These are phyloP conservation scores for Acleris laterana DNA, from an alignment of 2,888 invertebrate genomes.

Conservation along the genomic window DNA sequence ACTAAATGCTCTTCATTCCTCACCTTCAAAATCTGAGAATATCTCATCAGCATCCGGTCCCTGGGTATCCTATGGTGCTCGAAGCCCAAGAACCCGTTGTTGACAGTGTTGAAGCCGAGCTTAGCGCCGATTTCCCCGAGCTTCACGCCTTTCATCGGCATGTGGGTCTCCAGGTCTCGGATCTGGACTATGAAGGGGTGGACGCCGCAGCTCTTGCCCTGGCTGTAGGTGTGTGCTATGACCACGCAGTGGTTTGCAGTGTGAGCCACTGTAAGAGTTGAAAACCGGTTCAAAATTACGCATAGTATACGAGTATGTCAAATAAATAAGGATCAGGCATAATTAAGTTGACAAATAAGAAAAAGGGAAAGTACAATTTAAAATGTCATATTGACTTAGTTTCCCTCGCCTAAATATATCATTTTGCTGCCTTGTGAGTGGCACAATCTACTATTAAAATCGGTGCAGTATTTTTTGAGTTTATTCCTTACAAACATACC, in stretches of 20 bases:
- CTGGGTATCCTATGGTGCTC: constrained; percentile 94
- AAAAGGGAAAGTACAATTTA: no score
- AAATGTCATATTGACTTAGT: no score
- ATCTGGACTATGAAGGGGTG: constrained; percentile 97
- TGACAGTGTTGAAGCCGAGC: constrained; percentile 93
- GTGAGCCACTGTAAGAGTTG: constrained; percentile 90
- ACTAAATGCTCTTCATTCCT: constrained; percentile 11
- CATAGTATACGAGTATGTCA: no score
- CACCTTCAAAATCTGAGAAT: constrained; percentile 90
- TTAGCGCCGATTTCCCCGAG: constrained; percentile 98
- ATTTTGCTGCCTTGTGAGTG: no score
- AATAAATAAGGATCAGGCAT: no score
- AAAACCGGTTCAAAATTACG: no score
- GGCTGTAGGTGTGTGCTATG: constrained; percentile 94
- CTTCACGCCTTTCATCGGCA: constrained; percentile 93
- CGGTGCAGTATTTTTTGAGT: no score
- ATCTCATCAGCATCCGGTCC: constrained; percentile 95
- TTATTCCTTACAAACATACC: no score
- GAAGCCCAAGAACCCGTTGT: constrained; percentile 96
- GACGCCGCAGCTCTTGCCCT: constrained; percentile 92
- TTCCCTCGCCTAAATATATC: no score
- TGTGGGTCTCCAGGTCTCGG: constrained; percentile 94
- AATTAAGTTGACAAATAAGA: no score
- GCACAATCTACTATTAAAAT: no score
- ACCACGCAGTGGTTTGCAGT: constrained; percentile 96